These are phyloP conservation scores for Cheilosia impressa DNA, from an alignment of 2,888 invertebrate species.

Conservation along the genomic window DNA sequence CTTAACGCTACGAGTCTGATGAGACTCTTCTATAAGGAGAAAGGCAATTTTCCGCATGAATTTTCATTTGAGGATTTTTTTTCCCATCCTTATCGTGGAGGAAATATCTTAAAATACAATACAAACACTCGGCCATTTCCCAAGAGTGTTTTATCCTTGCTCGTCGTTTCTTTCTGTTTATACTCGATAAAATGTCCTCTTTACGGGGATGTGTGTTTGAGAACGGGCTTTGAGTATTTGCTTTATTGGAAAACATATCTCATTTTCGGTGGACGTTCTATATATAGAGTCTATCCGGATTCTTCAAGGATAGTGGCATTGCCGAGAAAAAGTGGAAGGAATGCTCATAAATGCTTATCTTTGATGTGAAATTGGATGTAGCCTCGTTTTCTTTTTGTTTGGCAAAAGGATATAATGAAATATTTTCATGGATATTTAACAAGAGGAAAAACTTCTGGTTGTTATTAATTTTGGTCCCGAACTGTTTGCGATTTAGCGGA, in stretches of 20 bases:
- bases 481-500: constrained; percentile 41
- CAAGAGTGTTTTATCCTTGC: constrained; percentile 33
- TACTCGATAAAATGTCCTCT: constrained; percentile 63
- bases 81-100: constrained; percentile 43
- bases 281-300: constrained; percentile 20
- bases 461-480: constrained; percentile 62
- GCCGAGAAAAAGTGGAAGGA: constrained; percentile 14
- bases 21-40: constrained; percentile 41
- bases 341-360: constrained; percentile 70
- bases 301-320: constrained; percentile 24
- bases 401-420: constrained; percentile 57
- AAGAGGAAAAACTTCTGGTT: constrained; percentile 30
- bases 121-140: constrained; percentile 60
- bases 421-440: constrained; percentile 52
- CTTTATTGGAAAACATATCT: constrained; percentile 69
- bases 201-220: constrained; percentile 32
- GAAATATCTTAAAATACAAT: constrained; percentile 70
- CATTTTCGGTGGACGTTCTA: constrained; percentile 56
- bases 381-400: constrained; percentile 2
- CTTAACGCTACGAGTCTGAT: constrained; percentile 1
- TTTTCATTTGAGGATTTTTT: constrained; percentile 65
- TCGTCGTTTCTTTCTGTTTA: constrained; percentile 48
- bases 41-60: constrained; percentile 74
- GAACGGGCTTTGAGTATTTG: constrained; percentile 48
- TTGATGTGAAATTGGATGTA: constrained; percentile 71